phyloP scores from a whole-genome alignment of 2,888 invertebrate genomes.

The Allolobophora icterica region DNA sequence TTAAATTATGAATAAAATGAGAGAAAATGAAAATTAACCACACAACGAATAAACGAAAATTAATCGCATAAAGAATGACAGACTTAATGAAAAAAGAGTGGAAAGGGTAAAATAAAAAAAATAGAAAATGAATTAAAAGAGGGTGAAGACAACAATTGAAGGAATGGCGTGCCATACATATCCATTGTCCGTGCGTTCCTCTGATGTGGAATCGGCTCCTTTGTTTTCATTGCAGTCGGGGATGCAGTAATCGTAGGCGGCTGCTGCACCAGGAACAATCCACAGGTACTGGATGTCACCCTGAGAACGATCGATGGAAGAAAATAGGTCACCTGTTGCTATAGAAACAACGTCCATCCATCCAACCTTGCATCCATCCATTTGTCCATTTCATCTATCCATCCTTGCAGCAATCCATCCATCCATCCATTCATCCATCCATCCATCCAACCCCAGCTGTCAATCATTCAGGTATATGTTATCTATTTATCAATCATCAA shows the following conservation, averaged over 20 bases:
- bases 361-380: neutral
- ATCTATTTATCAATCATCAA: no score
- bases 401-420: no score
- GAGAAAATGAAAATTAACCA: neutral
- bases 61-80: no score
- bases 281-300: slow-evolving; percentile 32
- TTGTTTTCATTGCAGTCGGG: slow-evolving; percentile 20
- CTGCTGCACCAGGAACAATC: slow-evolving; percentile 23
- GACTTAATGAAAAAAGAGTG: no score
- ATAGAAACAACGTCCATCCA: neutral
- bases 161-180: neutral
- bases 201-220: neutral
- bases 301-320: neutral
- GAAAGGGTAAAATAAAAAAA: no score
- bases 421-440: no score
- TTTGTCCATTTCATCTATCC: no score
- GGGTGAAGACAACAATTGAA: neutral
- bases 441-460: no score
- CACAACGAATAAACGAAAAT: no score
- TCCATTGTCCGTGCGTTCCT: neutral
- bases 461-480: no score
- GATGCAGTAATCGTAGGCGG: slow-evolving; percentile 29
- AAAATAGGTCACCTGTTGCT: neutral
- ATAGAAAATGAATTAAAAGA: no score
- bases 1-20: neutral